Evolutionary conservation across 2,888 invertebrate genomes (phyloP), one percentile per base, ranked within the genome.

Genomic region (Ormia ochracea): DNA sequence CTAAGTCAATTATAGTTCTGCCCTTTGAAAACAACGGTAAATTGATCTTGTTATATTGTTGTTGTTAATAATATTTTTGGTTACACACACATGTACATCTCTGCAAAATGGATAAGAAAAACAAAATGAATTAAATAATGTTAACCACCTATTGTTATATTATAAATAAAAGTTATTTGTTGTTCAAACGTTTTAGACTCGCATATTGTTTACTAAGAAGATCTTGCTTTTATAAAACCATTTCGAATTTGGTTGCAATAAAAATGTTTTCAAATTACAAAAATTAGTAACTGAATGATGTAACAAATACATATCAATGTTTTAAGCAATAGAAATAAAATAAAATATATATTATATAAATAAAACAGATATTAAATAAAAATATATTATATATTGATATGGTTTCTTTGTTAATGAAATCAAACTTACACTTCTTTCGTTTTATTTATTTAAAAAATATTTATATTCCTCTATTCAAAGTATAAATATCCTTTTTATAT

Each of bases 361-460:
- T 45, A 81, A 82, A 83, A 50, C 26, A 78, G 83, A 82, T 85
- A 85, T 85, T 86, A 84, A 86, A 85, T 85, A 86, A 85, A 85
- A 82, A 81, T 69, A 69, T 89, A 90, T 91, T 90, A 83, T 82
- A 84, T 83, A 85, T 85, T 84, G 84, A 85, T 86, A 85, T 85
- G 89, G 89, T 89, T 89, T 89, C 89, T 85, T 85, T 87, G 87
- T 87, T 87, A 83, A 85, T 83, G 84, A 85, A 84, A 85, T 83
- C 79, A 45, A 61, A 77, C 54, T 36, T 52, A 23, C 56, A 31
- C 33, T 9, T 10, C 36, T 28, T 65, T 50, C 31, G 66, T 77
- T 77, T 79, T 54, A 26, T 54, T 54, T 43, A 19, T 1, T 58
- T n/a, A n/a, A n/a, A n/a, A n/a, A n/a, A n/a, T n/a, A n/a, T n/a